Evolutionary conservation across 1,140 invertebrate species (phyloP), one percentile per base, ranked within the genome.

Genomic region (Hermetia illucens): DNA sequence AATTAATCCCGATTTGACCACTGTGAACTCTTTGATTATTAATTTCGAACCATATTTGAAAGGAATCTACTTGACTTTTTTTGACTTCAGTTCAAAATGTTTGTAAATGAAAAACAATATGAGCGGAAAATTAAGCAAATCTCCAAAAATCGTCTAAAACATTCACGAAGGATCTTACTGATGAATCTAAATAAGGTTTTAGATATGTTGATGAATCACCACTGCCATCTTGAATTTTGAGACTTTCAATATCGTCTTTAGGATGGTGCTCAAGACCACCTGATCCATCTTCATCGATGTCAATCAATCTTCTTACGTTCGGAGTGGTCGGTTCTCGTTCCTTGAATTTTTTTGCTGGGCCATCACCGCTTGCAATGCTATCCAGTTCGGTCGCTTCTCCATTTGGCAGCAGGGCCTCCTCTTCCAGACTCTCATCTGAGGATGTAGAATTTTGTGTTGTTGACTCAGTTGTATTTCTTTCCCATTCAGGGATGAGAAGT

Each of bases 401-500:
- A 30, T 30, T 30, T 10, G 29, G 29, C 13, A 30, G 29, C 29
- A 30, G 17, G 5, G 29, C 29, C 17, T 30, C 29, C 13, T 16
- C 17, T 30, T 30, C 17, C 17, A 30, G 4, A 5, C 10, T 12
- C 13, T 30, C 29, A 3, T 13, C 5, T 5, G 17, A 13, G 29
- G 29, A 5, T 12, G 29, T 30, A 13, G 13, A 13, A 30, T 10
- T 30, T n/a, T 13, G 13, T 30, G 29, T 30, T 30, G 29, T 30
- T n/a, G n/a, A 13, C 17, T 30, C 29, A 10, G 33, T 34, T 17
- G 15, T 16, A 19, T 46, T 46, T 30, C 44, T 32, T 30, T 48
- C 47, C 47, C 47, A 48, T 44, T 46, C 47, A 10, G 44, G 42
- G 36, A 49, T 42, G 4, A 46, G 22, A 9, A 36, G 34, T 15